phyloP scores from a whole-genome alignment of 2,113 vertebrate genomes.

The Mugil cephalus region DNA sequence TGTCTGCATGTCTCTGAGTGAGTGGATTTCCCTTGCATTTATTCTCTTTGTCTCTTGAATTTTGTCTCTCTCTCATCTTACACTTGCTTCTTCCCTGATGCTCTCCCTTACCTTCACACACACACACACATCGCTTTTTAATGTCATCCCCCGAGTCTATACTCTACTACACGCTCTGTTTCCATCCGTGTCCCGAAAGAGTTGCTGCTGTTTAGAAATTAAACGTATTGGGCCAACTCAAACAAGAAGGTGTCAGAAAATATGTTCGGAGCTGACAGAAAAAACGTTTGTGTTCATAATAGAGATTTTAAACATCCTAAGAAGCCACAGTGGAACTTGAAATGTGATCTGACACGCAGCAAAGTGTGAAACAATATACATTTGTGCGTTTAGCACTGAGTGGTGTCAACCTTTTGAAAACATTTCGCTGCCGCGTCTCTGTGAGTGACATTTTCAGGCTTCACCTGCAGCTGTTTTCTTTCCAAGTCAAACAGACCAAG shows the following conservation, averaged over 20 bases:
- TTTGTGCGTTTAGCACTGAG: neutral
- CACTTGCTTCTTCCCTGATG: slow-evolving; percentile 13
- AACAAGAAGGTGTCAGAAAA: slow-evolving; percentile 28
- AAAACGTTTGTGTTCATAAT: neutral
- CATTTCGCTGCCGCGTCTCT: neutral
- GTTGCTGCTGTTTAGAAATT: slow-evolving; percentile 37
- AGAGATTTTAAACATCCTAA: no score
- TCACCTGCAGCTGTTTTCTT: neutral
- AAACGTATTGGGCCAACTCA: neutral
- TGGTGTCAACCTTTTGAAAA: slow-evolving; percentile 17
- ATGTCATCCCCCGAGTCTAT: slow-evolving; percentile 54
- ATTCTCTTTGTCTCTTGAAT: slow-evolving; percentile 50
- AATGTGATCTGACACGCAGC: no score
- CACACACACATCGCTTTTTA: slow-evolving; percentile 36
- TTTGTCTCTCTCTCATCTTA: slow-evolving; percentile 12
- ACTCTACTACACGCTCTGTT: slow-evolving; percentile 34
- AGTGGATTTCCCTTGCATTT: slow-evolving; percentile 15
- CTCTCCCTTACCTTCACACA: slow-evolving; percentile 44
- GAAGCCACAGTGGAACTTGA: neutral
- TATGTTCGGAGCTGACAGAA: neutral
- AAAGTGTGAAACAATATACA: no score
- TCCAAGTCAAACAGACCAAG: slow-evolving; percentile 27
- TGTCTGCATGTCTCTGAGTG: slow-evolving; percentile 4
- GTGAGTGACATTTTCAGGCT: slow-evolving; percentile 15
- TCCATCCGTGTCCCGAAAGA: slow-evolving; percentile 54